Conservation (phyloP, 2,113 vertebrate species). For the Pseudorhombus dupliciocellatus region DNA sequence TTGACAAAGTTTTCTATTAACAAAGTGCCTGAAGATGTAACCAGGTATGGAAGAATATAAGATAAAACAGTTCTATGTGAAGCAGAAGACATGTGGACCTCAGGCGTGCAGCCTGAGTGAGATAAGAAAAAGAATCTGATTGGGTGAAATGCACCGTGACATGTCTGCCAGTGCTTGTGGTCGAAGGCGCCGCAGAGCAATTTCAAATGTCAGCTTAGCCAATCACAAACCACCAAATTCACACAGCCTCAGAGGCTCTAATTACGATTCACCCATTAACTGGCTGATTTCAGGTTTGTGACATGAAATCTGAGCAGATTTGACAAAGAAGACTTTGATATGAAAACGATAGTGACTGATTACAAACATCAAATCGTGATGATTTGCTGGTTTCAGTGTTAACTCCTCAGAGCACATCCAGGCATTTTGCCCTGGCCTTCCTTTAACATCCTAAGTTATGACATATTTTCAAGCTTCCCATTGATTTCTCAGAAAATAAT, state of each 20-base stretch:
- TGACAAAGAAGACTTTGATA: neutral
- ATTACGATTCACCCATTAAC: neutral
- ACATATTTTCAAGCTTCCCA: too few relatives aligned
- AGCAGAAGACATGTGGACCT: neutral
- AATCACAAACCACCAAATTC: conserved; percentile 1
- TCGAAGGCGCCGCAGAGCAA: neutral
- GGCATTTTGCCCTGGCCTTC: too few relatives aligned
- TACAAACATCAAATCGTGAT: too few relatives aligned
- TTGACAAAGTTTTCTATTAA: neutral
- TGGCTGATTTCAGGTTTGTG: neutral
- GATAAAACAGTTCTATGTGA: neutral
- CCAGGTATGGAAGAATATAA: neutral
- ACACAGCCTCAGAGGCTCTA: neutral
- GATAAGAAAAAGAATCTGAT: neutral
- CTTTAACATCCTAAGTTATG: too few relatives aligned
- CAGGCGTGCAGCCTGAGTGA: neutral
- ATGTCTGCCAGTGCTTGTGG: neutral
- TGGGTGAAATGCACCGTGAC: neutral
- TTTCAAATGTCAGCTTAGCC: conserved; percentile 3
- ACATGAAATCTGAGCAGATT: neutral
- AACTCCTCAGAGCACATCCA: too few relatives aligned
- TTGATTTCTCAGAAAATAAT: too few relatives aligned
- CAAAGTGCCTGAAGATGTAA: neutral
- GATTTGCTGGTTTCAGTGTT: too few relatives aligned
- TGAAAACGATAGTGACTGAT: neutral